These are phyloP conservation scores for Arrhopalites spinosus DNA, from an alignment of 2,888 invertebrate species.

Conservation along the genomic window DNA sequence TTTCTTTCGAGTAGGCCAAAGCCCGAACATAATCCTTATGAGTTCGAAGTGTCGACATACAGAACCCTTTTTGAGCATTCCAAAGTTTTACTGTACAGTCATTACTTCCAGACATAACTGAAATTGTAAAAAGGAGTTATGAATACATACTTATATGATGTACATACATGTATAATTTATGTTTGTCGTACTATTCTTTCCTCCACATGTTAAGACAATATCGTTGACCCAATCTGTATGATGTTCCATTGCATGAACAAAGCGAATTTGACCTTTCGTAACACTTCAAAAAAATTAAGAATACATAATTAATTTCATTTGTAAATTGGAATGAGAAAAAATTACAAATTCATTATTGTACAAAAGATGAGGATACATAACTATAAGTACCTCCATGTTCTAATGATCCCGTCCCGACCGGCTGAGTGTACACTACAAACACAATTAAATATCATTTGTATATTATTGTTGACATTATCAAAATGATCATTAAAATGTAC, in stretches of 20 bases:
- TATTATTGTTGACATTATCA: not conserved
- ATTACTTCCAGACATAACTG: conserved; percentile 77
- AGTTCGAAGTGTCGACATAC: conserved; percentile 97
- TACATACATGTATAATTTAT: not conserved
- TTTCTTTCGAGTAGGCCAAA: conserved; percentile 94
- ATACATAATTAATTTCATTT: too few relatives aligned
- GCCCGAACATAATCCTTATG: conserved; percentile 99
- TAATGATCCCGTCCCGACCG: conserved; percentile 94
- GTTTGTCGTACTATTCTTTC: conserved; percentile 78
- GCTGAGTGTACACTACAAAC: conserved; percentile 83
- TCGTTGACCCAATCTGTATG: conserved; percentile 99
- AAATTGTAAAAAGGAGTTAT: conserved; percentile 48
- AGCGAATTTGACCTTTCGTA: conserved; percentile 70
- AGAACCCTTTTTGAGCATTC: conserved; percentile 99
- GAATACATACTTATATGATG: not conserved
- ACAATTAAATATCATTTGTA: not conserved
- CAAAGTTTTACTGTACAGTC: conserved; percentile 94
- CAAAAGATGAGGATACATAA: too few relatives aligned
- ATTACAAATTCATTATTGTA: too few relatives aligned
- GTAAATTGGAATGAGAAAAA: too few relatives aligned
- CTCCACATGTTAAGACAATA: conserved; percentile 95
- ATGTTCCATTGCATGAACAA: conserved; percentile 97
- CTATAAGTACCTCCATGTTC: conserved; percentile 76
- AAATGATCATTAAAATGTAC: not conserved
- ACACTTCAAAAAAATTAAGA: not conserved